Conservation (phyloP, 1,140 invertebrate species). For the Lepidostoma basale region DNA sequence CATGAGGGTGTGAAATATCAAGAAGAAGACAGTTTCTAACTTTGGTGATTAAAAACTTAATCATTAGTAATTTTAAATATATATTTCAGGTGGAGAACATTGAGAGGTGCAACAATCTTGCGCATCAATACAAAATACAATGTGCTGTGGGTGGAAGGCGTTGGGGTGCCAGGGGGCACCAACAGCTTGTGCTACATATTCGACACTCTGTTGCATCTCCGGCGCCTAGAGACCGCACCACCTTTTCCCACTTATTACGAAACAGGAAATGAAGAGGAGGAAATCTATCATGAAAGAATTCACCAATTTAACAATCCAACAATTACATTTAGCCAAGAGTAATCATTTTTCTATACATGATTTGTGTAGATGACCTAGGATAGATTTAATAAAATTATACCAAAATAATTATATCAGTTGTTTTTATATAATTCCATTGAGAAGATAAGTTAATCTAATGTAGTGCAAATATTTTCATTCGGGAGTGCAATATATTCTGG, state of each 20-base stretch:
- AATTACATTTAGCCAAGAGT: conserved; percentile 71
- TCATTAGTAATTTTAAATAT: too few species aligned
- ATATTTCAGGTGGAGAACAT: conserved; percentile 65
- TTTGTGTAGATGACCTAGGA: neutral
- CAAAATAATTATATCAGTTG: too few species aligned
- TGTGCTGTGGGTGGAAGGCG: conserved; percentile 87
- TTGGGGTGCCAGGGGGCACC: conserved; percentile 78
- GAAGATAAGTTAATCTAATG: too few species aligned
- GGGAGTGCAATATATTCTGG: too few species aligned
- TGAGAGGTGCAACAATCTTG: conserved; percentile 80
- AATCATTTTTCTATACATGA: conserved; percentile 46
- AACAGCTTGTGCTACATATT: conserved; percentile 82
- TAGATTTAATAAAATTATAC: too few species aligned
- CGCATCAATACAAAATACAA: conserved; percentile 94
- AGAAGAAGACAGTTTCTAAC: too few species aligned
- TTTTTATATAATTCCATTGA: too few species aligned
- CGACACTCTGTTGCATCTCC: conserved; percentile 75
- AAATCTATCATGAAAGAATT: conserved; percentile 73
- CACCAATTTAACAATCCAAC: conserved; percentile 74
- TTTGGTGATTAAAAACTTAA: too few species aligned
- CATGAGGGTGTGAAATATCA: too few species aligned
- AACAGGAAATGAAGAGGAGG: conserved; percentile 67
- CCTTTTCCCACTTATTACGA: conserved; percentile 81
- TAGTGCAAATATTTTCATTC: too few species aligned
- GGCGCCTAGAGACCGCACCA: conserved; percentile 65